A percentile compares a stretch with the other conserved stretches of the same genome.
phyloP scores from a whole-genome alignment of 2,888 invertebrate genomes.

The Mimas tiliae region DNA sequence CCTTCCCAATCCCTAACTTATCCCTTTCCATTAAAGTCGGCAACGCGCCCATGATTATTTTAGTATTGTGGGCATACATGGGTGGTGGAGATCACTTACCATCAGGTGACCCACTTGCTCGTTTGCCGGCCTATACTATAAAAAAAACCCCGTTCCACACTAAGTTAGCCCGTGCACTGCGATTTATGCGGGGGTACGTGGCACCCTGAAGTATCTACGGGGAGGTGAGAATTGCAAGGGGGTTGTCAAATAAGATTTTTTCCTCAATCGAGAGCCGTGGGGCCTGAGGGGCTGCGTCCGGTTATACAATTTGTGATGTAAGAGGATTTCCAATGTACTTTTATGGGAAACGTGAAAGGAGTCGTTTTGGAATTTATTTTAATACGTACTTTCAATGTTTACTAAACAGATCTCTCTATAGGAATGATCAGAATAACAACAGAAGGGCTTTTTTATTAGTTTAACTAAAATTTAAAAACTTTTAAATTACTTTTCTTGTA shows the following conservation, averaged over 20 bases:
- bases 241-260: conserved; percentile 81
- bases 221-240: conserved; percentile 73
- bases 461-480: too few species aligned
- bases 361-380: conserved; percentile 28
- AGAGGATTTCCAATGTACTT: conserved; percentile 39
- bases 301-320: conserved; percentile 72
- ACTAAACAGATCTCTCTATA: too few species aligned
- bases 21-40: too few species aligned
- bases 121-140: too few species aligned
- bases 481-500: too few species aligned
- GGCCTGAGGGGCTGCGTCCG: conserved; percentile 52
- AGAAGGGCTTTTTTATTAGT: too few species aligned
- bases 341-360: conserved; percentile 28
- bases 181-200: conserved; percentile 51
- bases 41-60: too few species aligned
- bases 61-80: too few species aligned
- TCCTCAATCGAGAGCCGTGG: conserved; percentile 65
- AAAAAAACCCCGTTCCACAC: conserved; percentile 50
- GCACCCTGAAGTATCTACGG: conserved; percentile 54
- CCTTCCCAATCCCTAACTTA: too few species aligned
- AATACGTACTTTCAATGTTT: conserved; percentile 15
- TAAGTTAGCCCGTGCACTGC: conserved; percentile 50
- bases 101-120: too few species aligned
- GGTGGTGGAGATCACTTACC: too few species aligned
- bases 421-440: too few species aligned